phyloP scores from a whole-genome alignment of 2,113 vertebrate genomes.

The Labeo catla region DNA sequence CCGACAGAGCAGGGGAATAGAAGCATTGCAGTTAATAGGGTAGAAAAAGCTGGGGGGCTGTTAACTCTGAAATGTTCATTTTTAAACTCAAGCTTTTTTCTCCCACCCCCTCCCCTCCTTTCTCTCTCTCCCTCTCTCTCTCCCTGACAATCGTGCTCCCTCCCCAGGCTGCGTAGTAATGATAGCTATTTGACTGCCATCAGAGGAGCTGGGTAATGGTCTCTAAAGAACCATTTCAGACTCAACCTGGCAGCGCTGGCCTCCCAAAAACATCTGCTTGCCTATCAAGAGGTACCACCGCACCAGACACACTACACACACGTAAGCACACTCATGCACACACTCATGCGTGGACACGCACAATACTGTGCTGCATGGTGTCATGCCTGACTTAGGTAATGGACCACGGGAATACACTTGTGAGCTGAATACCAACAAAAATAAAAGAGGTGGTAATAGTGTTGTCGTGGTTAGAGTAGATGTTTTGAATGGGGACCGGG shows the following conservation, averaged over 20 bases:
- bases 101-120: constrained; percentile 20
- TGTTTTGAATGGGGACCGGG: constrained; percentile 42
- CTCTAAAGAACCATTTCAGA: constrained; percentile 79
- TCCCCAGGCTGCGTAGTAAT: constrained; percentile 80
- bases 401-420: constrained; percentile 73
- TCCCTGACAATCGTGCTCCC: constrained; percentile 60
- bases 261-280: constrained; percentile 64
- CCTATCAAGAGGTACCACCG: constrained; percentile 58
- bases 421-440: constrained; percentile 72
- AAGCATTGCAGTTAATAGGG: constrained; percentile 83
- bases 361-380: constrained; percentile 66
- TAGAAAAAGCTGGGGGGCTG: constrained; percentile 81
- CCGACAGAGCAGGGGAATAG: constrained; percentile 77
- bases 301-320: constrained; percentile 49
- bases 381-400: constrained; percentile 65
- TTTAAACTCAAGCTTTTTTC: constrained; percentile 70
- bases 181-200: constrained; percentile 86
- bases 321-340: constrained; percentile 30
- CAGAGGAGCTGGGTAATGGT: constrained; percentile 80
- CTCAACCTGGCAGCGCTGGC: constrained; percentile 77
- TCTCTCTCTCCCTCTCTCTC: constrained; percentile 40
- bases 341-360: constrained; percentile 73
- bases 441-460: constrained; percentile 75
- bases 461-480: constrained; percentile 62
- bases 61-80: constrained; percentile 83